Percentiles rank a stretch among this genome's conserved stretches.
These are phyloP conservation scores for Pollenia amentaria DNA, from an alignment of 2,888 invertebrate species.

Conservation along the genomic window DNA sequence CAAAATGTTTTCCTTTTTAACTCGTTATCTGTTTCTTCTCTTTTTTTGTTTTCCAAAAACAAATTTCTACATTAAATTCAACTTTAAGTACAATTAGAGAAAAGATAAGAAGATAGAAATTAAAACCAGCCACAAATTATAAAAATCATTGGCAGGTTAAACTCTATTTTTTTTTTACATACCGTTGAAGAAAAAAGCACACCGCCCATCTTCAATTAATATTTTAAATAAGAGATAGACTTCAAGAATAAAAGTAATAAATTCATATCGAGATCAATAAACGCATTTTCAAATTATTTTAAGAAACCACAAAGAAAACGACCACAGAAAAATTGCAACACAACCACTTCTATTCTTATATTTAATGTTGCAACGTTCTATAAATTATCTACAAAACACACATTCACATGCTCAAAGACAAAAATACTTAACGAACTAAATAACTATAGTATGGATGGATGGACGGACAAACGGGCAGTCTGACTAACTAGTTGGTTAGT, in stretches of 20 bases:
- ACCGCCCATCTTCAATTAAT: constrained; percentile 57
- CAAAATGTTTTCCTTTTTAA: not conserved
- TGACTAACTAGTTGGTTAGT: not conserved
- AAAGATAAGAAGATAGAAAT: constrained; percentile 2
- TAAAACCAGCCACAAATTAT: constrained; percentile 20
- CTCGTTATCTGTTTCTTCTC: constrained; percentile 13
- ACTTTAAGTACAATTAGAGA: constrained; percentile 30
- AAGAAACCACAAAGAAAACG: constrained; percentile 13
- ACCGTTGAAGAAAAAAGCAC: not conserved
- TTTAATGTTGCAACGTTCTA: constrained; percentile 36
- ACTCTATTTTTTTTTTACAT: constrained; percentile 9
- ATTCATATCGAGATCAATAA: constrained; percentile 68
- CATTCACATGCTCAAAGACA: constrained; percentile 6
- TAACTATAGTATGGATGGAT: not conserved
- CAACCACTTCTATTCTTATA: constrained; percentile 44
- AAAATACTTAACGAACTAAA: constrained; percentile 11
- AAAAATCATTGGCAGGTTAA: constrained; percentile 42
- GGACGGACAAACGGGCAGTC: not conserved
- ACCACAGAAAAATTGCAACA: constrained; percentile 20
- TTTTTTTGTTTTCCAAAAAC: not conserved
- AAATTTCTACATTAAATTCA: constrained; percentile 11
- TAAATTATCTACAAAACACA: constrained; percentile 47
- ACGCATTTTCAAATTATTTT: constrained; percentile 64
- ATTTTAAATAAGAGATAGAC: constrained; percentile 5
- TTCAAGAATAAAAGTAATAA: constrained; percentile 10